These are phyloP conservation scores for Eciton burchellii DNA, from an alignment of 1,140 invertebrate species.

Conservation along the genomic window DNA sequence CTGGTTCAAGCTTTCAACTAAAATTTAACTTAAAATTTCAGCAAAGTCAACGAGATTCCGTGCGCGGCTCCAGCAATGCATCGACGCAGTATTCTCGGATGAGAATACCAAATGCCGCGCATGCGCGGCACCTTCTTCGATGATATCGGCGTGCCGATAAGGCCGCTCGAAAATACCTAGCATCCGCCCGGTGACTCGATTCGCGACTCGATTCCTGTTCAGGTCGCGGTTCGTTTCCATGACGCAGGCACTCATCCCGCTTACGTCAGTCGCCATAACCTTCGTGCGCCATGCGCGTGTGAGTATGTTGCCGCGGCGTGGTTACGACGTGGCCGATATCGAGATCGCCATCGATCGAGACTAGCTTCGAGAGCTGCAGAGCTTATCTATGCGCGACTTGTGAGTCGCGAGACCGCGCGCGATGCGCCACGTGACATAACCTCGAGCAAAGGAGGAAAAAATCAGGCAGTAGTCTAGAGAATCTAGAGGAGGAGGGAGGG, in stretches of 20 bases:
- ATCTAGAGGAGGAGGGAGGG: no score
- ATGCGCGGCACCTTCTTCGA: background rate
- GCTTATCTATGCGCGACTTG: slow-evolving; percentile 10
- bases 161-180: slow-evolving; percentile 16
- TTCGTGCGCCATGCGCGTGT: slow-evolving; percentile 6
- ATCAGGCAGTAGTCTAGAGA: no score
- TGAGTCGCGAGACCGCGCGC: background rate
- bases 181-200: background rate
- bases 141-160: background rate
- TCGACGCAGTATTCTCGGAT: no score
- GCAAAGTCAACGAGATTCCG: no score
- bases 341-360: background rate
- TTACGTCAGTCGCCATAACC: slow-evolving; percentile 61
- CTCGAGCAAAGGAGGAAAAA: no score
- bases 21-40: no score
- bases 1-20: no score
- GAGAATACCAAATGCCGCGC: background rate
- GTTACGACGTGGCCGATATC: slow-evolving; percentile 13
- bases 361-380: background rate
- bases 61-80: no score
- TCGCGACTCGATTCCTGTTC: slow-evolving; percentile 5
- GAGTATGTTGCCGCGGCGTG: slow-evolving; percentile 3
- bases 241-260: slow-evolving; percentile 68
- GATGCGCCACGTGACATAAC: slow-evolving; percentile 15
- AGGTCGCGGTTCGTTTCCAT: slow-evolving; percentile 71